Conservation (phyloP, 2,888 invertebrate species). For the Malacosoma neustria region DNA sequence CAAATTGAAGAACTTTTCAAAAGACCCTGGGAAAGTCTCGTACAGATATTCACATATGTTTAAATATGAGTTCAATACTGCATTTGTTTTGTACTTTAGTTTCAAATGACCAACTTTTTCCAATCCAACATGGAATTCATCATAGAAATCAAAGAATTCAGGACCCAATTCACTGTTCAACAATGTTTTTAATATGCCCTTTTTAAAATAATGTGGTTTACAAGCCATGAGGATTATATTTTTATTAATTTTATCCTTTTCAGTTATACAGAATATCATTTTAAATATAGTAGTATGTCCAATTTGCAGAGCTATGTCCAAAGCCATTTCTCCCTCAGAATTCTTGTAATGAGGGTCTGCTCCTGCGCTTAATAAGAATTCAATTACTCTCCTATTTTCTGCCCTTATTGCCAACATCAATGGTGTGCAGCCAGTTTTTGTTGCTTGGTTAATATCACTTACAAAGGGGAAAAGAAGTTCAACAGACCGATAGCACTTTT, state of each 20-base stretch:
- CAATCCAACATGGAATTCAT: constrained; percentile 34
- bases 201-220: constrained; percentile 57
- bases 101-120: constrained; percentile 34
- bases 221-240: constrained; percentile 50
- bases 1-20: constrained; percentile 48
- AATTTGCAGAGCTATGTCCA: constrained; percentile 45
- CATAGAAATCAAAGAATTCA: constrained; percentile 49
- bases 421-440: constrained; percentile 44
- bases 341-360: constrained; percentile 55
- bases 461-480: constrained; percentile 43
- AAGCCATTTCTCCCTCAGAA: constrained; percentile 35
- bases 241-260: constrained; percentile 33
- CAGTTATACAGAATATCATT: constrained; percentile 38
- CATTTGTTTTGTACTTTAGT: constrained; percentile 39
- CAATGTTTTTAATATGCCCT: constrained; percentile 49
- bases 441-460: constrained; percentile 44
- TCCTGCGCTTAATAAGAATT: constrained; percentile 46
- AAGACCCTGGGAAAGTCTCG: constrained; percentile 39
- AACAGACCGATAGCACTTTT: constrained; percentile 43
- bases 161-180: constrained; percentile 50
- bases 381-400: constrained; percentile 37
- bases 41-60: constrained; percentile 61
- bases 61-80: constrained; percentile 53
- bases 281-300: constrained; percentile 42
- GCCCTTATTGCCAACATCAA: constrained; percentile 47